phyloP scores from a whole-genome alignment of 2,113 vertebrate species.

The Phyllostomus hastatus region DNA sequence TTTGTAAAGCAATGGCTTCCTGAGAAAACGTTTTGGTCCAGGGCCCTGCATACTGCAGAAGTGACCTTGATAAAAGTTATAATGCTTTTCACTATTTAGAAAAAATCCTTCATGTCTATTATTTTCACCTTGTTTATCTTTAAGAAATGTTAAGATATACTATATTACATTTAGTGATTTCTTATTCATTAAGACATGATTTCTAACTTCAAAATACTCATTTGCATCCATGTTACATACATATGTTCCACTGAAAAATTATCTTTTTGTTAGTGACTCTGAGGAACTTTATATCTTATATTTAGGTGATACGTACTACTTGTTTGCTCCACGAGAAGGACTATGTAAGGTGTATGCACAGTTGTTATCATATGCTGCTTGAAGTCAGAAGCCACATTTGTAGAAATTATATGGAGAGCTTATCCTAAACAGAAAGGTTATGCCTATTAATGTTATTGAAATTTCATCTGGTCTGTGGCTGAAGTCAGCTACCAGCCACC shows the following conservation, averaged over 20 bases:
- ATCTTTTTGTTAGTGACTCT: background rate
- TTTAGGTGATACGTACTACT: background rate
- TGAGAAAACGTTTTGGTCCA: background rate
- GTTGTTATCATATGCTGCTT: background rate
- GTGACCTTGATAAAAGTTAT: background rate
- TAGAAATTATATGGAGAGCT: background rate
- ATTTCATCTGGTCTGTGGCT: background rate
- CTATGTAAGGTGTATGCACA: background rate
- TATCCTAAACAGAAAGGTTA: background rate
- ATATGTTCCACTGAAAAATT: background rate
- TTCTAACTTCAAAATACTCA: background rate
- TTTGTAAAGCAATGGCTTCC: background rate
- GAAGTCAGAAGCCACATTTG: background rate
- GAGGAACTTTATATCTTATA: background rate
- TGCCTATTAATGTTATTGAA: background rate
- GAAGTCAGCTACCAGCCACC: background rate
- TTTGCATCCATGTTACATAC: background rate
- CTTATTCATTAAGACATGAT: background rate
- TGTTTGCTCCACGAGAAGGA: background rate
- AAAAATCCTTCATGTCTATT: background rate
- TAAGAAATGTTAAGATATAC: background rate
- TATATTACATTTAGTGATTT: background rate
- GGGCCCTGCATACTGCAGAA: fast-evolving
- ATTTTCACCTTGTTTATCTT: background rate
- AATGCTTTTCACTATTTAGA: background rate